A percentile compares a stretch with the other conserved stretches of the same genome.
Conservation (phyloP, 2,113 vertebrate species). For the Leptocoma aspasia region DNA sequence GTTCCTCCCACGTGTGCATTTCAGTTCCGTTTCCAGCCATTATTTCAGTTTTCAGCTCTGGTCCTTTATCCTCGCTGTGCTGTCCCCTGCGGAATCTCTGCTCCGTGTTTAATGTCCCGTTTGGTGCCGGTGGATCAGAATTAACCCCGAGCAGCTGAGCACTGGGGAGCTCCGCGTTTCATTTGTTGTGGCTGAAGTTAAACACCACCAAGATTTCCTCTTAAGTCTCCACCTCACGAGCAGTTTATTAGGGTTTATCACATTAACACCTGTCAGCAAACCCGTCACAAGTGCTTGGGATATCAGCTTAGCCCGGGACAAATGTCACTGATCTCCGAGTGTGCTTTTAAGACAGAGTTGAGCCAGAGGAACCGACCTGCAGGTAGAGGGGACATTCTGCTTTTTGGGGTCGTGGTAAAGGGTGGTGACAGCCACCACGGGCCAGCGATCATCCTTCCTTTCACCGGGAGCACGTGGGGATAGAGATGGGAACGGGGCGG, state of each 20-base stretch:
- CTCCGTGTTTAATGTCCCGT: neutral
- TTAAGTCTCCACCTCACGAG: neutral
- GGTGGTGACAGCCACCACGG: fast-evolving
- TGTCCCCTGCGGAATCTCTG: neutral
- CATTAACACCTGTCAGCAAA: neutral
- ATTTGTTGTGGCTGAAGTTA: neutral
- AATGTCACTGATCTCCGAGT: neutral
- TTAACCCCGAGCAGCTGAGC: neutral
- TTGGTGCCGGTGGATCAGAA: fast-evolving
- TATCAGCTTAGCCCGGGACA: neutral
- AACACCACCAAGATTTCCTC: neutral
- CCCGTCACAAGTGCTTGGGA: neutral
- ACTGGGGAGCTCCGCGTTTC: neutral
- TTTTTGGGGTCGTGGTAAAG: fast-evolving
- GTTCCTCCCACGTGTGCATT: neutral
- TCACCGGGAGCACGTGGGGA: fast-evolving
- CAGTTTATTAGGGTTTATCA: neutral
- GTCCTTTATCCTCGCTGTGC: neutral
- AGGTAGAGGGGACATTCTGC: fast-evolving
- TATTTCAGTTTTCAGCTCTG: neutral
- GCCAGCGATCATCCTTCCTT: neutral
- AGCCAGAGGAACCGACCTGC: neutral
- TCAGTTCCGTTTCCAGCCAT: neutral
- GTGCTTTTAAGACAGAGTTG: neutral
- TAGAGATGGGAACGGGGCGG: neutral